Evolutionary conservation across 1,140 invertebrate species (phyloP).

Genomic region (Ectropis grisescens): DNA sequence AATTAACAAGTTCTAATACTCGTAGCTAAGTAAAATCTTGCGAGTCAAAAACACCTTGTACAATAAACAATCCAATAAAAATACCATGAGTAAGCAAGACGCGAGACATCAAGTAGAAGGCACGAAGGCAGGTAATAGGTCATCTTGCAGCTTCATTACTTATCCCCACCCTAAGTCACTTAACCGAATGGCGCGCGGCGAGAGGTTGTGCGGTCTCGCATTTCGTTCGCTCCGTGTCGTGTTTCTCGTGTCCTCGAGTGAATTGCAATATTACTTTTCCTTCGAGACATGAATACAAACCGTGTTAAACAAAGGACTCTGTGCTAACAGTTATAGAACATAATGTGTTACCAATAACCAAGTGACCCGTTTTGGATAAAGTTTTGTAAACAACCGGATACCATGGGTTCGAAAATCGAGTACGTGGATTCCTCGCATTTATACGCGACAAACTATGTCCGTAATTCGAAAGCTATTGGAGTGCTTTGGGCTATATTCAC

Average conservation of each 20-base stretch:
- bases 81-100: no score
- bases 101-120: no score
- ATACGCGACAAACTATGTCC: slow-evolving; percentile 92
- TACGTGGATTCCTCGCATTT: slow-evolving; percentile 91
- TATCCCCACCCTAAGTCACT: slow-evolving; percentile 41
- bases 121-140: no score
- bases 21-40: no score
- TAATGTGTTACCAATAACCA: slow-evolving; percentile 28
- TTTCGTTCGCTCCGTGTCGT: slow-evolving; percentile 36
- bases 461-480: slow-evolving; percentile 96
- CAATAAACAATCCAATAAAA: no score
- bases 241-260: slow-evolving; percentile 43
- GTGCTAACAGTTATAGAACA: slow-evolving; percentile 12
- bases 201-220: slow-evolving; percentile 37
- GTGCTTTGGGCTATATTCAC: slow-evolving; percentile 97
- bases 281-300: slow-evolving; percentile 25
- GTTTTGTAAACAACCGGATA: slow-evolving; percentile 18
- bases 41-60: no score
- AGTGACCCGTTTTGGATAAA: slow-evolving; percentile 18
- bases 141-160: slow-evolving; percentile 36
- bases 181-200: slow-evolving; percentile 40
- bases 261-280: slow-evolving; percentile 28
- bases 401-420: slow-evolving; percentile 90
- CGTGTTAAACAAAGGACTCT: slow-evolving; percentile 8
- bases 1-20: no score